Evolutionary conservation across 2,888 invertebrate genomes (phyloP).

Genomic region (Perizoma affinitatum): DNA sequence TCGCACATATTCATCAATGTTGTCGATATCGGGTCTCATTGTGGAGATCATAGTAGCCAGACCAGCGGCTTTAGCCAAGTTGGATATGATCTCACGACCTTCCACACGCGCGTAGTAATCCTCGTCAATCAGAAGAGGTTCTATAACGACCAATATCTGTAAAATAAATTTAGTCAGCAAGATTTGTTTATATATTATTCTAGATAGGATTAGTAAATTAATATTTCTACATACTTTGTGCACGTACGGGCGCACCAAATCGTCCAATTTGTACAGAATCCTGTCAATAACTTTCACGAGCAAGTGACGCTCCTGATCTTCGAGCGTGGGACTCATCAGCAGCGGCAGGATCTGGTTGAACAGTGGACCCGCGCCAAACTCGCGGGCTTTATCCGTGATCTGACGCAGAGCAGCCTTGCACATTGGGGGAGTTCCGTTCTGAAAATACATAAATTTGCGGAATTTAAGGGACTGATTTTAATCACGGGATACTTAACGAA

Average conservation of each 20-base stretch:
- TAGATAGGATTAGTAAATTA: neutral
- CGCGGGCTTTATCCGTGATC: slow-evolving; percentile 99
- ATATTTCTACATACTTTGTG: slow-evolving; percentile 89
- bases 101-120: slow-evolving; percentile 99
- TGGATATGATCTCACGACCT: slow-evolving; percentile 99
- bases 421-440: slow-evolving; percentile 99
- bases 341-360: slow-evolving; percentile 99
- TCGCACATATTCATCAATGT: slow-evolving; percentile 99
- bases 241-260: slow-evolving; percentile 99
- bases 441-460: slow-evolving; percentile 8
- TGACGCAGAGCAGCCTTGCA: slow-evolving; percentile 98
- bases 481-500: too few species aligned
- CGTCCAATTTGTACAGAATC: slow-evolving; percentile 98
- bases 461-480: neutral
- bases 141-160: slow-evolving; percentile 98
- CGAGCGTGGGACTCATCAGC: slow-evolving; percentile 99
- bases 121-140: slow-evolving; percentile 99
- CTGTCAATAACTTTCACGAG: slow-evolving; percentile 99
- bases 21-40: slow-evolving; percentile 99
- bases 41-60: slow-evolving; percentile 99
- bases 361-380: slow-evolving; percentile 98
- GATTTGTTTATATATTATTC: neutral
- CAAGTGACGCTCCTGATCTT: slow-evolving; percentile 99
- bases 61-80: slow-evolving; percentile 99
- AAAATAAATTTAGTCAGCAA: slow-evolving; percentile 21